Evolutionary conservation across 2,888 invertebrate genomes (phyloP).

Genomic region (Macropis europaea): DNA sequence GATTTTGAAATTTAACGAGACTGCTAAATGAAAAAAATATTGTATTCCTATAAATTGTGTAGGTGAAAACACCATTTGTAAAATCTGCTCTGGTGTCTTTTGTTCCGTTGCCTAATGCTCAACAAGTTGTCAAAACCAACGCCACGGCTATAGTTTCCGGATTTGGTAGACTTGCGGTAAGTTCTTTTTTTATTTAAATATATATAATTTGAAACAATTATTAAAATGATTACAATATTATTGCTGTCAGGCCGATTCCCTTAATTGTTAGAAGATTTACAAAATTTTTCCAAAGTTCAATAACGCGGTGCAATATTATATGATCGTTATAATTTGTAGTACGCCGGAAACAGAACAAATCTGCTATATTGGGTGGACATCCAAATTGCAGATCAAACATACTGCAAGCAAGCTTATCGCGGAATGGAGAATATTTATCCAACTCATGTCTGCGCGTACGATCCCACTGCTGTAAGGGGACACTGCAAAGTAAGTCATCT

Average conservation of each 20-base stretch:
- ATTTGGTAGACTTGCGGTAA: constrained; percentile 68
- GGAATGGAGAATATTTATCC: constrained; percentile 18
- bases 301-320: neutral
- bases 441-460: constrained; percentile 58
- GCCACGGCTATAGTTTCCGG: constrained; percentile 64
- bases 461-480: constrained; percentile 36
- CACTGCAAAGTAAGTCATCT: constrained; percentile 55
- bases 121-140: constrained; percentile 47
- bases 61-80: constrained; percentile 27
- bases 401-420: constrained; percentile 11
- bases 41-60: no score
- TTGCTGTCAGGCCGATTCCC: neutral
- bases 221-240: no score
- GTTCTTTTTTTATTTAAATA: neutral
- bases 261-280: neutral
- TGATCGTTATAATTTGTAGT: no score
- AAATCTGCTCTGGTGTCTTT: constrained; percentile 57
- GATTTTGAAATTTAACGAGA: no score
- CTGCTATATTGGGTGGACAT: constrained; percentile 81
- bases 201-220: no score
- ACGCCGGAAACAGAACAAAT: constrained; percentile 56
- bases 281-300: neutral
- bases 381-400: constrained; percentile 80
- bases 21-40: no score
- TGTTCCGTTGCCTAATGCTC: constrained; percentile 78